phyloP scores from a whole-genome alignment of 2,888 invertebrate genomes.

The Lottia scabra region DNA sequence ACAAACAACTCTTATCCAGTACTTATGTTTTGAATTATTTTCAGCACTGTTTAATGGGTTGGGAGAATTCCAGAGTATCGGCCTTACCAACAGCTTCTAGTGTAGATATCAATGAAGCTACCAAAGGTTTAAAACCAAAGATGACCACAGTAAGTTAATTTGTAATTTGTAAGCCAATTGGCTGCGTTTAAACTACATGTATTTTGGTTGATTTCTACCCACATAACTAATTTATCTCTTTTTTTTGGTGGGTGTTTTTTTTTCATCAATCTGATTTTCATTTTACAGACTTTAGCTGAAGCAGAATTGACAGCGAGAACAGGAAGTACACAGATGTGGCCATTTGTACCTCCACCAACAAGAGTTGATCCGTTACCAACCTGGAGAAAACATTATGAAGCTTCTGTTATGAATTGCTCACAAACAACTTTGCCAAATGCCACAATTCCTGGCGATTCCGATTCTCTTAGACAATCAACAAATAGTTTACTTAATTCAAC shows the following conservation, averaged over 20 bases:
- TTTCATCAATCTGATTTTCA: not conserved
- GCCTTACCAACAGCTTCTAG: conserved; percentile 58
- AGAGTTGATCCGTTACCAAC: conserved; percentile 23
- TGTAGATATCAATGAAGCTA: conserved; percentile 51
- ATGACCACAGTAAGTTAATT: conserved; percentile 50
- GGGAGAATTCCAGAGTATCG: conserved; percentile 57
- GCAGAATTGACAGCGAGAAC: conserved; percentile 55
- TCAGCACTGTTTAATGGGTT: conserved; percentile 66
- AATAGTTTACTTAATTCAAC: conserved; percentile 52
- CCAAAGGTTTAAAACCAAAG: conserved; percentile 43
- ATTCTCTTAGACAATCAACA: conserved; percentile 40
- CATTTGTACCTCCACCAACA: conserved; percentile 14
- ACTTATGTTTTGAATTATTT: conserved; percentile 9
- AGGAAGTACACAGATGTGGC: conserved; percentile 20
- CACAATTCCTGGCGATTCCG: not conserved
- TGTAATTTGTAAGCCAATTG: not conserved
- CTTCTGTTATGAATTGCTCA: conserved; percentile 25
- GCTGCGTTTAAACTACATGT: no score
- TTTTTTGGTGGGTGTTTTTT: not conserved
- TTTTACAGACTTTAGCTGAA: conserved; percentile 54
- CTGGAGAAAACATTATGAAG: conserved; percentile 43
- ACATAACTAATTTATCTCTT: not conserved
- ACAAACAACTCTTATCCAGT: not conserved
- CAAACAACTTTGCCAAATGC: conserved; percentile 26
- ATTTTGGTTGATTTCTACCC: no score